Base-by-base conservation (phyloP, 2,888 invertebrate species). In the Spatulosminthurus flaviceps region DNA sequence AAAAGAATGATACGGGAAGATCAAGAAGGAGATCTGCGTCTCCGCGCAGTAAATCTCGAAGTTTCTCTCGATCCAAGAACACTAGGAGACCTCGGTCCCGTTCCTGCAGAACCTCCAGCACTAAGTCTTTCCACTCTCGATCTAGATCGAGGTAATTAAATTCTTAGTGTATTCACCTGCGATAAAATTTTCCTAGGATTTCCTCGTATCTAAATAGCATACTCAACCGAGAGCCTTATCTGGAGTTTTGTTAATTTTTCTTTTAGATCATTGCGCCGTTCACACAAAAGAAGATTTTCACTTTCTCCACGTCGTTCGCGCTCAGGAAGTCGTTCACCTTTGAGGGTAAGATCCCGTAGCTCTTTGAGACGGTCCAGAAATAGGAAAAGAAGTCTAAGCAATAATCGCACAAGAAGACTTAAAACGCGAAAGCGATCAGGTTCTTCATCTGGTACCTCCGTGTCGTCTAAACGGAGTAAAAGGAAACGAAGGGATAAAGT, bases 331-430 rank as follows among this genome's bases (percentile, higher is more conserved):
- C 19, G 79, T 16, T 9, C 60, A n/a, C 71, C 79, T 9, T 28
- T 41, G 64, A 74, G 34, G 28, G 26, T 51, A 13, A 51, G 61
- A 24, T 74, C 86, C 70, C 83, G 82, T 78, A 86, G 85, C 41
- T 87, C 86, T 4, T 88, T 87, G 77, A 86, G 86, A 19, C 87
- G 86, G 43, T 87, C 86, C 28, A 88, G 88, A 82, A 88, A 87
- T 79, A 88, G 88, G 81, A 85, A 86, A 13, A 86, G 88, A 71
- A 87, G 88, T 81, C 80, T 83, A 86, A 21, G 87, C 86, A 26
- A 85, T 87, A 77, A 86, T 86, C 11, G 85, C 42, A 28, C 73
- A 84, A n/a, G 73, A 84, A 81, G 86, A 86, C 75, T 86, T 86
- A 86, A 82, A 86, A 86, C 84, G 83, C 42, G 61, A 29, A 82